phyloP scores from a whole-genome alignment of 1,140 invertebrate species.

The Chrysoperla carnea region DNA sequence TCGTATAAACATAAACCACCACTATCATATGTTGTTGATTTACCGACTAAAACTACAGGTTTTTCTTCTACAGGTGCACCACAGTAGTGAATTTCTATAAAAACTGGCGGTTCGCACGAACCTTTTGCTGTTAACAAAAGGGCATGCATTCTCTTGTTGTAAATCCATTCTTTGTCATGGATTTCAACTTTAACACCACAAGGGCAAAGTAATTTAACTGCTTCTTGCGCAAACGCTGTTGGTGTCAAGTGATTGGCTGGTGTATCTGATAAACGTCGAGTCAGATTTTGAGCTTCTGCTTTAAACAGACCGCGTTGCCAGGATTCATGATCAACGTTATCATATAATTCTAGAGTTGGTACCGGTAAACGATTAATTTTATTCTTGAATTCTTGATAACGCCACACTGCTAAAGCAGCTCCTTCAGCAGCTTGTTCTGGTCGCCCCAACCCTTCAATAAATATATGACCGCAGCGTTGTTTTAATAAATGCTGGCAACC shows the following conservation, averaged over 20 bases:
- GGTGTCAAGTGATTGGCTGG: constrained; percentile 73
- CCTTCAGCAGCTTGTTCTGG: constrained; percentile 63
- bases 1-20: constrained; percentile 67
- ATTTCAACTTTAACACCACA: constrained; percentile 33
- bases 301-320: constrained; percentile 23
- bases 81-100: constrained; percentile 51
- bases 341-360: constrained; percentile 28
- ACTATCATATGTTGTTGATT: constrained; percentile 62
- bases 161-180: constrained; percentile 47
- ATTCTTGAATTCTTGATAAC: constrained; percentile 43
- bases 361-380: constrained; percentile 27
- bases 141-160: constrained; percentile 49
- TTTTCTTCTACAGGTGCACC: constrained; percentile 17
- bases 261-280: constrained; percentile 51
- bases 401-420: constrained; percentile 37
- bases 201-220: constrained; percentile 29
- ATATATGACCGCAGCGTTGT: constrained; percentile 33
- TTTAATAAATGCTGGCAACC: constrained; percentile 34
- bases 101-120: constrained; percentile 48
- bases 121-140: constrained; percentile 49
- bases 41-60: constrained; percentile 35
- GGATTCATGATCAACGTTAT: constrained; percentile 18
- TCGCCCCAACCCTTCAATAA: constrained; percentile 51
- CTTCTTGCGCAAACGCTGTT: constrained; percentile 46
- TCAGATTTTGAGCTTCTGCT: constrained; percentile 62